phyloP scores from a whole-genome alignment of 2,888 invertebrate species.

The Galerucella calmariensis region DNA sequence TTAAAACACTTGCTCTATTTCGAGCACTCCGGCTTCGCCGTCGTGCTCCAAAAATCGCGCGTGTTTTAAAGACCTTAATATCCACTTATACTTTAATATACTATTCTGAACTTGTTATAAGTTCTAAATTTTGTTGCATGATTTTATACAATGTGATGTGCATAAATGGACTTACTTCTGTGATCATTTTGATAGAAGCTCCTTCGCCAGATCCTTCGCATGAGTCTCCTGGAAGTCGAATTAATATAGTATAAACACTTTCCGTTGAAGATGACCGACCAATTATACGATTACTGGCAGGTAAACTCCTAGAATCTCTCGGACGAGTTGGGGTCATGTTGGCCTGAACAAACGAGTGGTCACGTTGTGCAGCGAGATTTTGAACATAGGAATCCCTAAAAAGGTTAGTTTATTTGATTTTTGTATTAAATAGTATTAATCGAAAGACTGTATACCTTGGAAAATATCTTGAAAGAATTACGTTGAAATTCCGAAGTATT shows the following conservation, averaged over 20 bases:
- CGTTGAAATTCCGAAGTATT: no score
- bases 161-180: slow-evolving; percentile 59
- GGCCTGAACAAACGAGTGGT: slow-evolving; percentile 47
- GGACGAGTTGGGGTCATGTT: slow-evolving; percentile 64
- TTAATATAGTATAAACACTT: slow-evolving; percentile 92
- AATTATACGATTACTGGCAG: slow-evolving; percentile 69
- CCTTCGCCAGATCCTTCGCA: slow-evolving; percentile 63
- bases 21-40: no score
- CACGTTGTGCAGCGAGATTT: slow-evolving; percentile 42
- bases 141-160: not conserved
- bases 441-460: no score
- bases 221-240: slow-evolving; percentile 78
- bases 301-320: slow-evolving; percentile 74
- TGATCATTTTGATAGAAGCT: slow-evolving; percentile 90
- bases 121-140: not conserved
- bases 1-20: no score
- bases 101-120: no score
- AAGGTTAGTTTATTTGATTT: slow-evolving; percentile 6
- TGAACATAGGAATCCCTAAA: slow-evolving; percentile 74
- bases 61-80: no score
- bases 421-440: no score
- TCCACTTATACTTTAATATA: no score
- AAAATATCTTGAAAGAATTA: no score
- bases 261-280: slow-evolving; percentile 73
- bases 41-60: no score